These are phyloP conservation scores for Siphlonurus alternatus DNA, from an alignment of 2,888 invertebrate species.

Conservation along the genomic window DNA sequence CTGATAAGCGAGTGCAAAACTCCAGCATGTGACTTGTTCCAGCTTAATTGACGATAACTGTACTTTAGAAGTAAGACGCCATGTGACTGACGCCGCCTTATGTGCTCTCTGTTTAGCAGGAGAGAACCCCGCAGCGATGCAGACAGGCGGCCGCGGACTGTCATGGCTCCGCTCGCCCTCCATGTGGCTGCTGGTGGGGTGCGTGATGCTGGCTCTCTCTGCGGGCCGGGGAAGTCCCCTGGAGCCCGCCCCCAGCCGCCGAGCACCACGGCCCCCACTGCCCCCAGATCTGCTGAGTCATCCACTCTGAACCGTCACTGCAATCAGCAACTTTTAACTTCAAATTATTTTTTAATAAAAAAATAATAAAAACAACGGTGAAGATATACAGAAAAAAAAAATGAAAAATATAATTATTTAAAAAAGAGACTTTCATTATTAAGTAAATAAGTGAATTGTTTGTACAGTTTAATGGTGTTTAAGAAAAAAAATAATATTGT, in stretches of 20 bases:
- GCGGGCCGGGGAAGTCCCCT: not conserved
- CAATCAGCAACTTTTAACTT: not conserved
- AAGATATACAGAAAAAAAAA: too few species aligned
- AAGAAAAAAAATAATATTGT: not conserved
- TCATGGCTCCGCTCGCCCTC: slow-evolving; percentile 20
- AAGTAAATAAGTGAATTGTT: not conserved
- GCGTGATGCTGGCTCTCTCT: slow-evolving; percentile 4
- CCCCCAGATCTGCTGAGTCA: not conserved
- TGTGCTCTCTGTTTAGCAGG: slow-evolving; percentile 32
- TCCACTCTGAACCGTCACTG: too few species aligned
- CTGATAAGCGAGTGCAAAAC: too few species aligned
- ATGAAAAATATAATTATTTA: not conserved
- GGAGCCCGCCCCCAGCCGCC: not conserved
- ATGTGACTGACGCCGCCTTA: too few species aligned
- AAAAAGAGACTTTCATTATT: not conserved
- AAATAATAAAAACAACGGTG: too few species aligned
- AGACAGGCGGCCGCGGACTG: slow-evolving; percentile 28
- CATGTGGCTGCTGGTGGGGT: slow-evolving; percentile 18
- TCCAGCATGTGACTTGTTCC: too few species aligned
- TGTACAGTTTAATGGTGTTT: not conserved
- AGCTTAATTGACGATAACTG: too few species aligned
- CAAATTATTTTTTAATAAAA: too few species aligned
- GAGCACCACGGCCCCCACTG: not conserved
- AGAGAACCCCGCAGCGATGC: slow-evolving; percentile 70
- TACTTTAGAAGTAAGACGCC: too few species aligned